A percentile compares a stretch with the other conserved stretches of the same genome.
phyloP scores from a whole-genome alignment of 2,113 vertebrate genomes.

The Centropus bengalensis region DNA sequence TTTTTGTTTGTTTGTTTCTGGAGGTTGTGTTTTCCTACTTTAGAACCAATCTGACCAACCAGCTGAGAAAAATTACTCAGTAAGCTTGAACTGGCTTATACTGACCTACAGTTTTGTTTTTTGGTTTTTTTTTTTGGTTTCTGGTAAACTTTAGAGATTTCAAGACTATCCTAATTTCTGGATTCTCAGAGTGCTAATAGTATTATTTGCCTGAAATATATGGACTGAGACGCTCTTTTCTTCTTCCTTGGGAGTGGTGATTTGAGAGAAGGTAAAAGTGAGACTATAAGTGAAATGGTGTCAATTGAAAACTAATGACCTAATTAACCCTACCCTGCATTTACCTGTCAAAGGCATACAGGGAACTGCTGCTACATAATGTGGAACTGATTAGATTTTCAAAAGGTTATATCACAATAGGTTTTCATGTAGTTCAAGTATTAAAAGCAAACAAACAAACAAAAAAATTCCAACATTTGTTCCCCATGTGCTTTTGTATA shows the following conservation, averaged over 20 bases:
- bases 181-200: background rate
- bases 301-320: background rate
- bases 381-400: background rate
- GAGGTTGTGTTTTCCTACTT: background rate
- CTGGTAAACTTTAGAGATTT: background rate
- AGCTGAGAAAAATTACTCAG: background rate
- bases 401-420: background rate
- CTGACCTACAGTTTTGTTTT: background rate
- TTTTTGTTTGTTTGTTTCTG: background rate
- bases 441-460: background rate
- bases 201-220: background rate
- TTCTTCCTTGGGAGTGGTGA: background rate
- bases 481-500: background rate
- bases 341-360: constrained; percentile 1
- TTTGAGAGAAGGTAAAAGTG: background rate
- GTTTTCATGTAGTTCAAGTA: background rate
- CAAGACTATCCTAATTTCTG: background rate
- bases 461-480: background rate
- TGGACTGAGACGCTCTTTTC: background rate
- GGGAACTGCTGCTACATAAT: background rate
- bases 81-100: background rate
- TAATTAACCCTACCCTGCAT: background rate
- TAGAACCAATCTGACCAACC: background rate
- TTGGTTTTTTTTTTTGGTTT: background rate
- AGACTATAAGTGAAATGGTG: constrained; percentile 1